phyloP scores from a whole-genome alignment of 2,113 vertebrate species.

The Rhombomys opimus region DNA sequence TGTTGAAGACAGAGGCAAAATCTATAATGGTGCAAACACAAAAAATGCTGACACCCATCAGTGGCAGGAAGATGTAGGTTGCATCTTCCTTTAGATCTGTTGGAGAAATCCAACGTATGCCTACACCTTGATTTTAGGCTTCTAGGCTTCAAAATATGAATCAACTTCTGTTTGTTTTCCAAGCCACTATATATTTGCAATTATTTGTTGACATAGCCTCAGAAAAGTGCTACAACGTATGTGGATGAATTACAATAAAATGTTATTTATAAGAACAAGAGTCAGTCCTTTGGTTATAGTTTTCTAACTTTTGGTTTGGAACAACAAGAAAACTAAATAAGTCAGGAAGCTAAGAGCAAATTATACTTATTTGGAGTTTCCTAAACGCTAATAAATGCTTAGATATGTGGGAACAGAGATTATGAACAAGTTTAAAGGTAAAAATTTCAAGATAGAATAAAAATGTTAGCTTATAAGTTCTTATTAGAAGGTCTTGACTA shows the following conservation, averaged over 20 bases:
- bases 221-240: not conserved
- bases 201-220: not conserved
- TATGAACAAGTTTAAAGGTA: constrained; percentile 35
- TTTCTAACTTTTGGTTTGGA: constrained; percentile 23
- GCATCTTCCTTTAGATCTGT: not conserved
- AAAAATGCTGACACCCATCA: not conserved
- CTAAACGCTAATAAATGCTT: constrained; percentile 7
- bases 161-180: not conserved
- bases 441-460: constrained; percentile 29
- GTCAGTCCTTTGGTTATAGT: not conserved
- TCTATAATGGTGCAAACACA: too few species aligned
- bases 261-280: constrained; percentile 21
- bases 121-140: not conserved
- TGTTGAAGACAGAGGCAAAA: not conserved
- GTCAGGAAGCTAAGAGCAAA: constrained; percentile 8
- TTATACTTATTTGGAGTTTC: not conserved
- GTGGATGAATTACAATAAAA: constrained; percentile 25
- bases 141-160: not conserved
- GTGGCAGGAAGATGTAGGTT: not conserved
- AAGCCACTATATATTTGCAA: not conserved
- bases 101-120: not conserved
- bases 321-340: constrained; percentile 26
- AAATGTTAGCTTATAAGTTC: not conserved
- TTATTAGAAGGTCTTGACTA: constrained; percentile 19
- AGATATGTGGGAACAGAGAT: not conserved